These are phyloP conservation scores for Trissolcus brochymenae DNA, from an alignment of 2,888 invertebrate species.

Conservation along the genomic window DNA sequence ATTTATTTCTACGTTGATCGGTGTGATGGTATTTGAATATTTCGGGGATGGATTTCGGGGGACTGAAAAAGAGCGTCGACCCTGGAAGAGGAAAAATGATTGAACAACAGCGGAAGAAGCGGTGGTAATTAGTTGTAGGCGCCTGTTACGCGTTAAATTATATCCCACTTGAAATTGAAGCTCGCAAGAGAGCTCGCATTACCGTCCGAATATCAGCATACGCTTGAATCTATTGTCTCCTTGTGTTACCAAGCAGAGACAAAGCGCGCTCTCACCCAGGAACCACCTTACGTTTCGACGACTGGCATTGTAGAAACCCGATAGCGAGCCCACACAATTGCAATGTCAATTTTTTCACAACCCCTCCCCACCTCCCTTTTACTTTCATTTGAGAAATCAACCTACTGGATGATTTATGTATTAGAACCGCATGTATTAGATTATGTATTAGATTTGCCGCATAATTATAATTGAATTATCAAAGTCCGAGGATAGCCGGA, in stretches of 20 bases:
- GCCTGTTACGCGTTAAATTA: conserved; percentile 64
- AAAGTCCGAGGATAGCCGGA: no score
- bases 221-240: conserved; percentile 68
- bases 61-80: no score
- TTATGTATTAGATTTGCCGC: neutral
- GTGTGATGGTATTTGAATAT: no score
- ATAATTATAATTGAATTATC: no score
- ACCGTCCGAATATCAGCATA: conserved; percentile 59
- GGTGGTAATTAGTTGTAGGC: conserved; percentile 61
- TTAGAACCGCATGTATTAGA: conserved; percentile 21
- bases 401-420: conserved; percentile 65
- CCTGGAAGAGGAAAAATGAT: conserved; percentile 20
- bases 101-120: conserved; percentile 12
- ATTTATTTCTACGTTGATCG: no score
- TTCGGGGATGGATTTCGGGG: no score
- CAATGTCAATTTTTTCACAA: conserved; percentile 23
- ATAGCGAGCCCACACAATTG: conserved; percentile 57
- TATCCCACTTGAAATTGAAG: conserved; percentile 68
- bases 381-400: conserved; percentile 70
- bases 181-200: conserved; percentile 67
- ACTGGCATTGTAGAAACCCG: conserved; percentile 54
- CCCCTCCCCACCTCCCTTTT: neutral
- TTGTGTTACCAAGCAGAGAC: conserved; percentile 68
- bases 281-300: conserved; percentile 54
- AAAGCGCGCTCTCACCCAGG: conserved; percentile 56